phyloP scores from a whole-genome alignment of 2,888 invertebrate genomes.

The Drosophila mettleri region DNA sequence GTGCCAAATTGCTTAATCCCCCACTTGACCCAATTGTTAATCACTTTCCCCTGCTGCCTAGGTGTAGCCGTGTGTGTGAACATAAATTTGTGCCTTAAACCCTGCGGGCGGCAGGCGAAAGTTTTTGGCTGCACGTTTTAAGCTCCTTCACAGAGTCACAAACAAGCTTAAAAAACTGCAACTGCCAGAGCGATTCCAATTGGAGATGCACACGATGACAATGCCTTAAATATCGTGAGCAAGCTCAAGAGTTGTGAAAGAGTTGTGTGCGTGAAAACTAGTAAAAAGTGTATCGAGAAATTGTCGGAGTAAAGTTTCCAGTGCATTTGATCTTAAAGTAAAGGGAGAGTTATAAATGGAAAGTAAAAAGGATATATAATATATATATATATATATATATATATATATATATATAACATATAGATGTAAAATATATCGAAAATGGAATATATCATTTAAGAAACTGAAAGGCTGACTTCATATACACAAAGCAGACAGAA shows the following conservation, averaged over 20 bases:
- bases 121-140: conserved; percentile 73
- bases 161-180: conserved; percentile 58
- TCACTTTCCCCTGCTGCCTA: conserved; percentile 60
- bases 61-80: conserved; percentile 17
- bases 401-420: too few relatives aligned
- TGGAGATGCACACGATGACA: conserved; percentile 31
- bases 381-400: too few relatives aligned
- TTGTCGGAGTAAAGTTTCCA: too few relatives aligned
- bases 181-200: conserved; percentile 10
- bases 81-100: conserved; percentile 77
- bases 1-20: conserved; percentile 79
- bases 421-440: too few relatives aligned
- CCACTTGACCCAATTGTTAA: conserved; percentile 82
- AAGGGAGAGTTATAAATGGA: too few relatives aligned
- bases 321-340: too few relatives aligned
- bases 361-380: too few relatives aligned
- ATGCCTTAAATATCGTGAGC: conserved; percentile 11
- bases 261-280: too few relatives aligned
- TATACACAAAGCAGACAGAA: too few relatives aligned
- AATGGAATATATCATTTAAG: too few relatives aligned
- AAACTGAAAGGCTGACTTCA: too few relatives aligned
- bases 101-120: conserved; percentile 60
- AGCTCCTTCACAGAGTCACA: conserved; percentile 53
- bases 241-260: neutral
- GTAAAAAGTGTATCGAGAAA: too few relatives aligned